Percentiles rank a stretch among this genome's conserved stretches.
These are phyloP conservation scores for Prionailurus bengalensis DNA, from an alignment of 2,113 vertebrate genomes.

Conservation along the genomic window DNA sequence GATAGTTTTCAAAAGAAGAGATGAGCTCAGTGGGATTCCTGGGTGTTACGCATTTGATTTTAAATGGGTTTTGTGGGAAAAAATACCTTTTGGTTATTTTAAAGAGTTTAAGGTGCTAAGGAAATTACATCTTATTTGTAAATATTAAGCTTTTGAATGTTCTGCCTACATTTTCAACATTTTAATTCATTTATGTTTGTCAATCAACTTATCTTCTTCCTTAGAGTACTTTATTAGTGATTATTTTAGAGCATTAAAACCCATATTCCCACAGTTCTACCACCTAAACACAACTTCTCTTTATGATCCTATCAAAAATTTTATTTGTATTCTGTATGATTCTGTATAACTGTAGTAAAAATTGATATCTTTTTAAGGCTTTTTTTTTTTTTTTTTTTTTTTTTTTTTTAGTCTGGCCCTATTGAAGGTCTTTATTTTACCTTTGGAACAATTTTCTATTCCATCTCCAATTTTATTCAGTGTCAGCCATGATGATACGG, in stretches of 20 bases:
- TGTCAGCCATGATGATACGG: not conserved
- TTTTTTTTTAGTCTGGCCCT: conserved; percentile 1
- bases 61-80: conserved; percentile 47
- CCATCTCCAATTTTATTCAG: not conserved
- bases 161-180: conserved; percentile 8
- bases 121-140: conserved; percentile 53
- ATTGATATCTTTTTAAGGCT: not conserved
- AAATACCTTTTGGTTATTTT: conserved; percentile 66
- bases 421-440: not conserved
- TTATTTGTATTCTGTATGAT: not conserved
- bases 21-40: conserved; percentile 68
- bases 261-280: not conserved
- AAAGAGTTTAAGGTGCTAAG: conserved; percentile 49
- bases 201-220: not conserved
- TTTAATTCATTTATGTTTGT: conserved; percentile 1
- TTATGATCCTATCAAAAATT: not conserved
- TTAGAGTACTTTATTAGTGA: not conserved
- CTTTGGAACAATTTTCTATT: conserved; percentile 37
- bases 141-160: conserved; percentile 55
- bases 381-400: not conserved
- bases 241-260: conserved; percentile 25
- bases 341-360: not conserved
- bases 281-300: not conserved
- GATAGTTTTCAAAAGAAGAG: conserved; percentile 63
- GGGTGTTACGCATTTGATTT: conserved; percentile 60